Evolutionary conservation across 2,113 vertebrate species (phyloP), one percentile per base, ranked within the genome.

Genomic region (Cololabis saira): DNA sequence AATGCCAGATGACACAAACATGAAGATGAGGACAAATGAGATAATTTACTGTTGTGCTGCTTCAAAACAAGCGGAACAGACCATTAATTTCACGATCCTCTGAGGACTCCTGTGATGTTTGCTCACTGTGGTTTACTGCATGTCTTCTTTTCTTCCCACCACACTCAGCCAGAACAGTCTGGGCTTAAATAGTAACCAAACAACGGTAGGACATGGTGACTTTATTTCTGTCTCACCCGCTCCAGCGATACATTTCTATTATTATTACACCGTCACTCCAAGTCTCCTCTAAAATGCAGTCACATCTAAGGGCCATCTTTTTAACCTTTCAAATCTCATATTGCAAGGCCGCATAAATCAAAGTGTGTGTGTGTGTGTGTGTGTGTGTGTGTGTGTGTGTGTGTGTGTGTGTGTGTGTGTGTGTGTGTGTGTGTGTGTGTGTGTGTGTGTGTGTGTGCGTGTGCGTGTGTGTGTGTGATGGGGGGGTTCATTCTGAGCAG

Each of bases 111-210:
- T 40, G 45, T 62, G 61, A 80, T 55, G 69, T 69, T 51, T 24
- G 27, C 11, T 50, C 7, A 0, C 43, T 55, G 67, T 27, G 19
- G 43, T 48, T 37, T 37, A 37, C 33, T 37, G 6, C 10, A 11
- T 37, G 33, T 37, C 6, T 37, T 37, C 33, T 37, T 37, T 37
- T 40, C 48, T 55, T 22, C 19, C 8, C 12, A 57, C 19, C 41
- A 33, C 13, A 1, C 21, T 74, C 68, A 67, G 50, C 50, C 47
- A 53, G 49, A 80, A 27, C 11, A 1, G 33, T n/a, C 21, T 84
- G 80, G 83, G 79, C 78, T 87, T 89, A 71, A 52, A 37, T 51
- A 24, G 43, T 48, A 53, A 58, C 48, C 24, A 68, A 64, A 75
- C 65, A 67, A 79, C 47, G 12, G 48, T 60, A 21, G 27, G 51